Percentiles rank a stretch among this genome's conserved stretches.
Conservation (phyloP, 2,888 invertebrate genomes). For the Norana najaformis region DNA sequence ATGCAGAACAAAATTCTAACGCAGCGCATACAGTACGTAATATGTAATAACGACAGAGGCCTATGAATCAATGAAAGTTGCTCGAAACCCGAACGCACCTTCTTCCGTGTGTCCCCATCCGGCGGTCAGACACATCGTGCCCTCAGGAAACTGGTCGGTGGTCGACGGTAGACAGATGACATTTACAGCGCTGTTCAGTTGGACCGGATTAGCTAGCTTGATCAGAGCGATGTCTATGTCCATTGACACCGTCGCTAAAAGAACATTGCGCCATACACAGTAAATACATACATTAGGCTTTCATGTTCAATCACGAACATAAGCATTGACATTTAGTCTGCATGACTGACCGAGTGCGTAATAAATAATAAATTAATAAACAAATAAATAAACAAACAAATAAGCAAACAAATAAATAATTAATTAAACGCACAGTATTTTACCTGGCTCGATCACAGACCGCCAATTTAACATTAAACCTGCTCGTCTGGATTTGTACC, state of each 20-base stretch:
- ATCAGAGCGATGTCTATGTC: slow-evolving; percentile 52
- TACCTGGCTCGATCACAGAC: too few species aligned
- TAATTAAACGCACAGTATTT: too few species aligned
- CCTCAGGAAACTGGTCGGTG: slow-evolving; percentile 43
- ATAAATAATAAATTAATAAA: too few species aligned
- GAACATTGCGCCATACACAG: background rate
- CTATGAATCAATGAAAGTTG: background rate
- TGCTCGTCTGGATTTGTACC: too few species aligned
- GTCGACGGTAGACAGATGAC: slow-evolving; percentile 49
- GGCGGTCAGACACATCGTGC: slow-evolving; percentile 49
- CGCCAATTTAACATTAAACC: too few species aligned
- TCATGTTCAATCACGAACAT: background rate
- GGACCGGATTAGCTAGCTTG: slow-evolving; percentile 48
- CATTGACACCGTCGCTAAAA: slow-evolving; percentile 44
- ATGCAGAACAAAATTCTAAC: background rate
- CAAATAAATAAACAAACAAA: too few species aligned
- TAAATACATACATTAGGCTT: too few species aligned
- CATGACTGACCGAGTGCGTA: too few species aligned
- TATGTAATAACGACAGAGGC: background rate
- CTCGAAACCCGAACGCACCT: slow-evolving; percentile 35
- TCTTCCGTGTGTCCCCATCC: slow-evolving; percentile 54
- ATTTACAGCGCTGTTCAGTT: slow-evolving; percentile 45
- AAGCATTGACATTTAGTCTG: too few species aligned
- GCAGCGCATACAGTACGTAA: background rate
- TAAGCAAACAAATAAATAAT: too few species aligned